These are phyloP conservation scores for Coryphaenoides rupestris DNA, from an alignment of 2,113 vertebrate species.

Conservation along the genomic window DNA sequence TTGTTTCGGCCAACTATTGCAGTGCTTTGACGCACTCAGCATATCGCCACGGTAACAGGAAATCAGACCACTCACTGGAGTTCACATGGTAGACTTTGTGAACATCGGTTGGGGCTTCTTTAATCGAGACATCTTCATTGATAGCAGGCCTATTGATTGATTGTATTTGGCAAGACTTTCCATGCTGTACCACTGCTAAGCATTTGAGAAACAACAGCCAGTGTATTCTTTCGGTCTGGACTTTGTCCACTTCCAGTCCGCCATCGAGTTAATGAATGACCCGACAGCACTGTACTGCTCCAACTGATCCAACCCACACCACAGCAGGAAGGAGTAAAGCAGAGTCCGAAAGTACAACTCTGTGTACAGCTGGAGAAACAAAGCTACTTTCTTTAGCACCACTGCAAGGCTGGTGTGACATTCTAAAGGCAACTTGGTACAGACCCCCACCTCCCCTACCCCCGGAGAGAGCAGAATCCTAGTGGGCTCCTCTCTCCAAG, in stretches of 20 bases:
- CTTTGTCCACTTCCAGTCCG: slow-evolving; percentile 44
- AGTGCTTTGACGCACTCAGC: slow-evolving; percentile 50
- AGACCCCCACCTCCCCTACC: no score
- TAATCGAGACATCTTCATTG: no score
- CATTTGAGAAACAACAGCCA: no score
- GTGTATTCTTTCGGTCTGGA: slow-evolving; percentile 23
- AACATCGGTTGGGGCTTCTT: slow-evolving; percentile 43
- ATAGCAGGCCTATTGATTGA: neutral
- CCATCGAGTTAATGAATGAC: slow-evolving; percentile 56
- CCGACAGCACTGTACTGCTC: slow-evolving; percentile 38
- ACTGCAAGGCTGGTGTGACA: slow-evolving; percentile 52
- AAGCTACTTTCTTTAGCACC: slow-evolving; percentile 10
- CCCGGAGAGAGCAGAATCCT: no score
- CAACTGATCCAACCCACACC: neutral
- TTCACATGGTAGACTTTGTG: slow-evolving; percentile 14
- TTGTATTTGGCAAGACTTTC: neutral
- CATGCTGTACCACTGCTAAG: neutral
- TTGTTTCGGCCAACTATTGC: slow-evolving; percentile 49
- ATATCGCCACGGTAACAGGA: slow-evolving; percentile 51
- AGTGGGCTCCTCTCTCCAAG: no score
- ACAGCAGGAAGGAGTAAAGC: slow-evolving; percentile 14
- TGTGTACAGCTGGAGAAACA: slow-evolving; percentile 34
- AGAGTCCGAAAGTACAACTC: slow-evolving; percentile 37
- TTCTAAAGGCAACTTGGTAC: slow-evolving; percentile 44
- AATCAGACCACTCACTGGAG: slow-evolving; percentile 25